A percentile compares a stretch with the other conserved stretches of the same genome.
phyloP scores from a whole-genome alignment of 2,797 vertebrate genomes.

The Miichthys miiuy region DNA sequence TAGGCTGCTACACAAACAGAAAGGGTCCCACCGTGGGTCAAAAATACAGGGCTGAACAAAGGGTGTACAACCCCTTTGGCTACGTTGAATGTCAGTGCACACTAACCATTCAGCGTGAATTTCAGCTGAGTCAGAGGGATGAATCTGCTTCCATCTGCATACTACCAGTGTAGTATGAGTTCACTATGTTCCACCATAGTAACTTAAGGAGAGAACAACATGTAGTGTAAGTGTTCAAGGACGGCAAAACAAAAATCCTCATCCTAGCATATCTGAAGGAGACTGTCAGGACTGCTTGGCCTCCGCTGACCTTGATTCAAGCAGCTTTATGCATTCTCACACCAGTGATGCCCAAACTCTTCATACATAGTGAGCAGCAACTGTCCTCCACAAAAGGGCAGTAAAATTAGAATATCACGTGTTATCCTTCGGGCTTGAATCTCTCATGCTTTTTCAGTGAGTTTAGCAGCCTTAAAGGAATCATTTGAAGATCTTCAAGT shows the following conservation, averaged over 20 bases:
- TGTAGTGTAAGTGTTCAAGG: slow-evolving; percentile 14
- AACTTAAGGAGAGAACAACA: slow-evolving; percentile 42
- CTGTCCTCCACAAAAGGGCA: slow-evolving; percentile 43
- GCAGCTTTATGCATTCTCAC: slow-evolving; percentile 55
- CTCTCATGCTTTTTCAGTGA: slow-evolving; percentile 61
- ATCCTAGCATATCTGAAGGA: slow-evolving; percentile 37
- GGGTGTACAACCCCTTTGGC: slow-evolving; percentile 70
- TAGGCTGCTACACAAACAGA: slow-evolving; percentile 48
- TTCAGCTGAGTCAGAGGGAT: slow-evolving; percentile 54
- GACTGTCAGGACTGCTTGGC: slow-evolving; percentile 34
- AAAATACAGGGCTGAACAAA: slow-evolving; percentile 59
- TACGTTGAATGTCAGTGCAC: slow-evolving; percentile 78
- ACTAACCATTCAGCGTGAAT: slow-evolving; percentile 72
- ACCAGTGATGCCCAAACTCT: slow-evolving; percentile 43
- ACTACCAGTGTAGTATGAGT: slow-evolving; percentile 69
- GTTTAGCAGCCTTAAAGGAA: slow-evolving; percentile 59
- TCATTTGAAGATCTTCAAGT: slow-evolving; percentile 46
- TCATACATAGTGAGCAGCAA: slow-evolving; percentile 47
- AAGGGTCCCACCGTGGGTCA: slow-evolving; percentile 57
- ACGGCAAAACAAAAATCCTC: slow-evolving; percentile 41
- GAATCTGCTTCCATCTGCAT: slow-evolving; percentile 59
- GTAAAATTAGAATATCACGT: slow-evolving; percentile 28
- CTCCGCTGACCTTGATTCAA: slow-evolving; percentile 53
- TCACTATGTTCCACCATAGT: slow-evolving; percentile 68
- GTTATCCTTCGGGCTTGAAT: slow-evolving; percentile 47